These are phyloP conservation scores for Aleiodes sp. DNA, from an alignment of 1,140 invertebrate genomes.

Conservation along the genomic window DNA sequence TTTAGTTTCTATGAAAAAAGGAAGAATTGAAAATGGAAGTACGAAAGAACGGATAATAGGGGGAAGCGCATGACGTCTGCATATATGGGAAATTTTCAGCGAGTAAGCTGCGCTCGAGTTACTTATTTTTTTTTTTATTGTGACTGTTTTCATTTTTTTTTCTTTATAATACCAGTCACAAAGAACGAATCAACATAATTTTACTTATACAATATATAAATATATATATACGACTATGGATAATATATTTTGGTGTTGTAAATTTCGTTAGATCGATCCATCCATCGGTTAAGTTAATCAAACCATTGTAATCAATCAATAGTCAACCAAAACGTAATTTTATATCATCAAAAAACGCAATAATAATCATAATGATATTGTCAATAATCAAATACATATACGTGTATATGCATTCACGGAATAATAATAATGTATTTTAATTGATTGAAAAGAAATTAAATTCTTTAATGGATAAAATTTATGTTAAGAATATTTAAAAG, in stretches of 20 bases:
- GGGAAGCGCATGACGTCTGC: constrained; percentile 31
- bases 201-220: constrained; percentile 32
- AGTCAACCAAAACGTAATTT: constrained; percentile 22
- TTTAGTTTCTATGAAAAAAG: no score
- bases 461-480: constrained; percentile 3
- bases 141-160: constrained; percentile 7
- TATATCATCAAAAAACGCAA: constrained; percentile 15
- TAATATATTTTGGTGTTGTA: constrained; percentile 31
- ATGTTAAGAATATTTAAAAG: constrained; percentile 21
- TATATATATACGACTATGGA: constrained; percentile 29
- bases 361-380: constrained; percentile 19
- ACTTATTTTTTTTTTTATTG: neutral
- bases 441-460: neutral
- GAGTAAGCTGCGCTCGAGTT: constrained; percentile 31
- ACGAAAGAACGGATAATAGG: constrained; percentile 20
- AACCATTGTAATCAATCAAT: constrained; percentile 35
- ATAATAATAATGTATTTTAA: constrained; percentile 18
- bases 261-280: constrained; percentile 53
- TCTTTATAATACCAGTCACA: constrained; percentile 33
- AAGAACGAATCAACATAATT: constrained; percentile 31
- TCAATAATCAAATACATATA: constrained; percentile 29
- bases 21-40: constrained; percentile 10
- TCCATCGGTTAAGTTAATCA: constrained; percentile 48
- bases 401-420: constrained; percentile 32
- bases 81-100: constrained; percentile 19